phyloP scores from a whole-genome alignment of 2,888 invertebrate genomes.

The Quadroppia sp. region DNA sequence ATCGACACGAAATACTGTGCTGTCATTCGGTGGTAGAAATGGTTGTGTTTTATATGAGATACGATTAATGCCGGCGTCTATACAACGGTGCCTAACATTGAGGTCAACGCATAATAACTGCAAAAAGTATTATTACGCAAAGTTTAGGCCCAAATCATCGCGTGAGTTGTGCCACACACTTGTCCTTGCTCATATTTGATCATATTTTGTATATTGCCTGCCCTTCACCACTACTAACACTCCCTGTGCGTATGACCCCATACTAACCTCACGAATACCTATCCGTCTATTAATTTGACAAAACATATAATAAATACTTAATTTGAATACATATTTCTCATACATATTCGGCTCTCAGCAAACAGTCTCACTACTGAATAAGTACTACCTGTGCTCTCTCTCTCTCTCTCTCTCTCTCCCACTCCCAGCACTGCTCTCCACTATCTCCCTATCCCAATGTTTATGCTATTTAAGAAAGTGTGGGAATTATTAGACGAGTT shows the following conservation, averaged over 20 bases:
- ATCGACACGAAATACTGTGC: background rate
- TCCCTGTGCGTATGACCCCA: background rate
- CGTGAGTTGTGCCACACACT: too few relatives aligned
- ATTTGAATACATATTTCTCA: background rate
- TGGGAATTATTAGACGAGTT: slow-evolving; percentile 30
- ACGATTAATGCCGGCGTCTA: background rate
- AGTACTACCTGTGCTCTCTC: background rate
- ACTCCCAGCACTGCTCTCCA: background rate
- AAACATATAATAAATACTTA: background rate
- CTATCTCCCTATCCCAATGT: background rate
- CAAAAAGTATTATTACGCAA: background rate
- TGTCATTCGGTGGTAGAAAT: background rate
- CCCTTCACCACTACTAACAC: background rate
- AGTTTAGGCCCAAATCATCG: slow-evolving; percentile 3
- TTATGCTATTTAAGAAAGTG: slow-evolving; percentile 26
- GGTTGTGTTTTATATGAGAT: background rate
- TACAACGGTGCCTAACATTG: background rate
- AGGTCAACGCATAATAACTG: background rate
- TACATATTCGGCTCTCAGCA: background rate
- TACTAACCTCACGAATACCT: background rate
- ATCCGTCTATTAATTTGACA: background rate
- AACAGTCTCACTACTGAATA: background rate
- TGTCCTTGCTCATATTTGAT: too few relatives aligned
- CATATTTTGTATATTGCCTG: background rate
- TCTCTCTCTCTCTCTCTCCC: too few relatives aligned